These are phyloP conservation scores for Monarcha castaneiventris DNA, from an alignment of 2,113 vertebrate species.

Conservation along the genomic window DNA sequence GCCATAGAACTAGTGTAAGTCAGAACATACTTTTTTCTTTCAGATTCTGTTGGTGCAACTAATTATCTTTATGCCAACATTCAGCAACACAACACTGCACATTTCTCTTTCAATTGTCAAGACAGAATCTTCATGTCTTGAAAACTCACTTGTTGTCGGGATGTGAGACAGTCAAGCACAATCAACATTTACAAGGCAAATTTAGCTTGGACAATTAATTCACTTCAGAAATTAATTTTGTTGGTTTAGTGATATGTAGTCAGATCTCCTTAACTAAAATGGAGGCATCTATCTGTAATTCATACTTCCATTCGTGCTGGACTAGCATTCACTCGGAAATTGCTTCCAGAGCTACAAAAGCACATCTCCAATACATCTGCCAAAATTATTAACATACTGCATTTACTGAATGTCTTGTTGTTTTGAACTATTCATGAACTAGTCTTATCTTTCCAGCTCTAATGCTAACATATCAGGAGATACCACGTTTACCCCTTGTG, in stretches of 20 bases:
- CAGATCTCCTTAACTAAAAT: background rate
- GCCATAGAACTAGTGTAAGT: background rate
- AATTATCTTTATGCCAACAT: background rate
- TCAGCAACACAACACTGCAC: background rate
- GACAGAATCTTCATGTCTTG: background rate
- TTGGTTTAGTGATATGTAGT: background rate
- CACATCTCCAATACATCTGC: constrained; percentile 12
- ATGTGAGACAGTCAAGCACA: background rate
- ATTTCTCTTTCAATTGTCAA: background rate
- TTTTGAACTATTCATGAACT: constrained; percentile 28
- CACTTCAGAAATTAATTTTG: background rate
- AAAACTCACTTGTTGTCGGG: background rate
- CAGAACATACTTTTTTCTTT: background rate
- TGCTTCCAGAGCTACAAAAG: constrained; percentile 30
- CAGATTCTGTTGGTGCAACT: background rate
- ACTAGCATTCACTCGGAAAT: background rate
- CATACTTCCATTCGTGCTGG: background rate
- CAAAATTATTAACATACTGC: constrained; percentile 20
- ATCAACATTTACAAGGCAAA: background rate
- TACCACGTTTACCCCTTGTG: background rate
- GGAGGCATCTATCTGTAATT: background rate
- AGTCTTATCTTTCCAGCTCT: background rate
- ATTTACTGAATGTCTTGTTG: background rate
- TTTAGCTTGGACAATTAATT: background rate
- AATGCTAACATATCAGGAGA: background rate